Percentiles rank a stretch among this genome's conserved stretches.
phyloP scores from a whole-genome alignment of 2,797 vertebrate genomes.

The Anguilla anguilla region DNA sequence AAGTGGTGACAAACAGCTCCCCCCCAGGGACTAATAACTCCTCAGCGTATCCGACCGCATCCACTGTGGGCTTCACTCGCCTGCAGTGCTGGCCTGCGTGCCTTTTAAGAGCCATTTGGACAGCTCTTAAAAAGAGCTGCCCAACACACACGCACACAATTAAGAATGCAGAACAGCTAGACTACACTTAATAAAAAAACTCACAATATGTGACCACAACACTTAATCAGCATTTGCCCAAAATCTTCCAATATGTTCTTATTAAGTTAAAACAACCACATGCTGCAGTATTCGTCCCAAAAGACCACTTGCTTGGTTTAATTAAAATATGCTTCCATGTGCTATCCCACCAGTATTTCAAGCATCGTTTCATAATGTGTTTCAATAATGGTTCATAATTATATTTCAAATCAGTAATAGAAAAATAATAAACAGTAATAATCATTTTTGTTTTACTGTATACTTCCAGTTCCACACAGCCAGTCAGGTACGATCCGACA shows the following conservation, averaged over 20 bases:
- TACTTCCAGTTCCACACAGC: too few species aligned
- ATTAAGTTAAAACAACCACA: not conserved
- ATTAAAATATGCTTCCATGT: not conserved
- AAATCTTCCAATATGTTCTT: not conserved
- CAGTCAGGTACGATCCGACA: too few species aligned
- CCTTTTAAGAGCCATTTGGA: not conserved
- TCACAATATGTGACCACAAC: not conserved
- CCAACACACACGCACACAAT: not conserved
- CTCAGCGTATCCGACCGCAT: not conserved
- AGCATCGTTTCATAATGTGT: not conserved
- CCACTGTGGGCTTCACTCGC: not conserved
- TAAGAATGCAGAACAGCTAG: not conserved
- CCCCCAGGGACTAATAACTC: not conserved
- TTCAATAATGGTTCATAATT: not conserved
- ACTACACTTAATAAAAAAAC: not conserved
- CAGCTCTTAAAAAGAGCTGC: not conserved
- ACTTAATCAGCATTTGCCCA: not conserved
- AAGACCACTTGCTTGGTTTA: not conserved
- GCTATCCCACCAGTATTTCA: not conserved
- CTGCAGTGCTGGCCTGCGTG: not conserved
- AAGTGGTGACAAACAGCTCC: not conserved
- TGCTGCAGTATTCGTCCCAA: not conserved
- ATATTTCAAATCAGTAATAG: not conserved
- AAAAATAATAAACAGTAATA: too few species aligned
- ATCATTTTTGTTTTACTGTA: too few species aligned